Base-by-base conservation (phyloP, 2,797 vertebrate genomes). In the Ara ararauna region DNA sequence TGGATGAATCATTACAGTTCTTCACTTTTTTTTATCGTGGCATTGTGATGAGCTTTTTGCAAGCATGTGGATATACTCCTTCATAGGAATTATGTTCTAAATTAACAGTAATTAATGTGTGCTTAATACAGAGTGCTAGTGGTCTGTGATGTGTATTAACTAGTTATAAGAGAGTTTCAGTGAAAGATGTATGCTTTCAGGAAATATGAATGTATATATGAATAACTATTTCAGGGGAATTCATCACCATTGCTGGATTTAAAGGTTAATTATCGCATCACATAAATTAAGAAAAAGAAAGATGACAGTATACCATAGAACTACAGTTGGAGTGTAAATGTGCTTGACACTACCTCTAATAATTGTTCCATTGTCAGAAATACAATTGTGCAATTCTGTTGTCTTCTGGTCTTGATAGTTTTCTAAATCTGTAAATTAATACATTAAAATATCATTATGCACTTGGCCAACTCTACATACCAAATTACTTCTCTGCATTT, bases 41-140 rank as follows among this genome's bases (percentile, higher is more conserved):
- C 58, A 67, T 86, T 82, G 48, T 62, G 50, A 86, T 85, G 79
- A 96, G 90, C 48, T 90, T 96, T 85, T 79, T 93, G 67, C 89
- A 87, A 96, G 94, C 76, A 79, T 30, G 36, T 95, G 93, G 84
- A 87, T 94, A 68, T 91, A 61, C 72, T 95, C 95, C 89, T 98
- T 97, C 79, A 54, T 82, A 96, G 76, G 75, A 97, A 96, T 97
- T 97, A 93, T 67, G 88, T 97, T 98, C 88, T 96, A 97, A 97
- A 97, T 97, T 97, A 97, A 91, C 90, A 75, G 94, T 97, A 97
- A 97, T 98, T 97, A 98, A 97, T 95, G 92, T 96, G 90, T 10
- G 51, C 87, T 97, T 97, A 97, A 95, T 94, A 75, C 64, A 68
- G 91, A 92, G 67, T 94, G 85, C 90, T 97, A 91, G 86, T 95